A percentile compares a stretch with the other conserved stretches of the same genome.
Evolutionary conservation across 2,113 vertebrate genomes (phyloP).

Genomic region (Corapipo altera): DNA sequence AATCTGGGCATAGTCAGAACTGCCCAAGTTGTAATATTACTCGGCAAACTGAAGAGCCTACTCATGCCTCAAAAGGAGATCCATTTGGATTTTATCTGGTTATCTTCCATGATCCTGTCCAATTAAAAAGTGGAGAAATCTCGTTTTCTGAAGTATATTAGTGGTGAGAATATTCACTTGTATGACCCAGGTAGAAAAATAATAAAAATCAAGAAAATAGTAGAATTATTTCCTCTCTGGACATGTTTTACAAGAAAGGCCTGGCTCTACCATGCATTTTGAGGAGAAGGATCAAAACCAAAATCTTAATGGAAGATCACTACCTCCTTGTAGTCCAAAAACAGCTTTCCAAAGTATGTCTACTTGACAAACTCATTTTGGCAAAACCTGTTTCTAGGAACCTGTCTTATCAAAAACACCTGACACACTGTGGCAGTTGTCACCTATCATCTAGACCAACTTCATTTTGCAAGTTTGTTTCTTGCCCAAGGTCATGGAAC

Average conservation of each 20-base stretch:
- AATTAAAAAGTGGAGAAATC: not conserved
- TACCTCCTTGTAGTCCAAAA: not conserved
- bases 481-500: not conserved
- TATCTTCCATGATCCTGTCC: not conserved
- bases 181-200: not conserved
- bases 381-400: not conserved
- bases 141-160: not conserved
- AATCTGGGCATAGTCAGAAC: not conserved
- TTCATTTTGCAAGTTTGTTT: not conserved
- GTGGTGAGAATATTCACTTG: not conserved
- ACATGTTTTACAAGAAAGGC: not conserved
- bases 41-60: not conserved
- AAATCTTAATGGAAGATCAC: not conserved
- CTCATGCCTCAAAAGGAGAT: not conserved
- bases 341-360: not conserved
- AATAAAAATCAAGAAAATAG: not conserved
- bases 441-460: not conserved
- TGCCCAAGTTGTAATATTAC: not conserved
- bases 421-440: not conserved
- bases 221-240: not conserved
- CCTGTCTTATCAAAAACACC: fast-evolving
- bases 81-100: not conserved
- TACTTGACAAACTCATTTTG: not conserved
- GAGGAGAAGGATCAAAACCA: not conserved
- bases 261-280: not conserved